Evolutionary conservation across 2,113 vertebrate species (phyloP).

Genomic region (Alligator sinensis): DNA sequence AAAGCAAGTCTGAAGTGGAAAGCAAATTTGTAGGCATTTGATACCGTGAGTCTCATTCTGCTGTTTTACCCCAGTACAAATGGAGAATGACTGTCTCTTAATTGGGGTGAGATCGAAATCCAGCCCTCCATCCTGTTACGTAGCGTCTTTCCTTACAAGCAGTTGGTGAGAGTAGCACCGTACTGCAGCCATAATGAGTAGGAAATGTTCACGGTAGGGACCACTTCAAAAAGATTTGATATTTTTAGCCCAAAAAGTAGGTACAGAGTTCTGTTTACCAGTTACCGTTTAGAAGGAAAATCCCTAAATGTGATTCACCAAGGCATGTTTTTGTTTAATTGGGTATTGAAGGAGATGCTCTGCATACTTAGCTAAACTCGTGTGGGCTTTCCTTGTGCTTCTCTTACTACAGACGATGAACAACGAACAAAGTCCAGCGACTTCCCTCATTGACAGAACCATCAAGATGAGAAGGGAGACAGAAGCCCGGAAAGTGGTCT

Average conservation of each 20-base stretch:
- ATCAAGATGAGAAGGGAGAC: constrained; percentile 92
- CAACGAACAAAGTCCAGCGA: constrained; percentile 67
- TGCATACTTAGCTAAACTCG: too few relatives aligned
- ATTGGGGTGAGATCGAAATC: background rate
- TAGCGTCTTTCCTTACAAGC: background rate
- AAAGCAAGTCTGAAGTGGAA: background rate
- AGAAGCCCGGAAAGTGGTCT: constrained; percentile 88
- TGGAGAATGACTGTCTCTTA: background rate
- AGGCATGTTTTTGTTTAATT: background rate
- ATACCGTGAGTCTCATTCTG: background rate
- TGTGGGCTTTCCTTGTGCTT: background rate
- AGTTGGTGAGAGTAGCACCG: background rate
- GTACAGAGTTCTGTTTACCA: background rate
- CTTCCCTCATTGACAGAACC: constrained; percentile 88
- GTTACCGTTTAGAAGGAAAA: background rate
- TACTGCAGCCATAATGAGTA: background rate
- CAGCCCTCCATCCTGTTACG: background rate
- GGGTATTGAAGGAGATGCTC: background rate
- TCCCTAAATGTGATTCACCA: rapidly evolving
- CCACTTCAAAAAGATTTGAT: rapidly evolving
- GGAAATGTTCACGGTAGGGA: background rate
- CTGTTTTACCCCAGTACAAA: background rate
- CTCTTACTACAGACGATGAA: constrained; percentile 65
- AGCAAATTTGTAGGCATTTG: background rate
- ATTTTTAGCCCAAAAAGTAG: background rate